Evolutionary conservation across 2,113 vertebrate genomes (phyloP).

Genomic region (Dryoscopus gambensis): DNA sequence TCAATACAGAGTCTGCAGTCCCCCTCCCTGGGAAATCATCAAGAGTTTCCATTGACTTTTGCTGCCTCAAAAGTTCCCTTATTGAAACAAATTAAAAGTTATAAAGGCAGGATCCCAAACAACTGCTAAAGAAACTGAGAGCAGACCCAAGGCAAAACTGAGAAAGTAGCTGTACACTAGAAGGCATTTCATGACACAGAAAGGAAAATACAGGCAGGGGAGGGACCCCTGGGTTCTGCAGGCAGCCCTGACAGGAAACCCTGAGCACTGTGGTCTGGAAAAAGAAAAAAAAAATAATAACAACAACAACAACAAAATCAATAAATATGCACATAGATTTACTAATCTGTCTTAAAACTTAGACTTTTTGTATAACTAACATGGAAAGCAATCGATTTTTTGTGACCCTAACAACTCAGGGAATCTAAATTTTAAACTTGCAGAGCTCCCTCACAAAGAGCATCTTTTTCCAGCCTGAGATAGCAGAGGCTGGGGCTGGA

Average conservation of each 20-base stretch:
- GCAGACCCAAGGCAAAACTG: background rate
- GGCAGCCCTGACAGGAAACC: background rate
- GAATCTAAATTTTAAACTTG: background rate
- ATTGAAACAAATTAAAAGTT: background rate
- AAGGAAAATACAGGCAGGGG: background rate
- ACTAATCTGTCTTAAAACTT: background rate
- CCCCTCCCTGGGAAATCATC: background rate
- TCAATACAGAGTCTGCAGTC: rapidly evolving
- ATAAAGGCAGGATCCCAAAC: background rate
- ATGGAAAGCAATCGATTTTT: background rate
- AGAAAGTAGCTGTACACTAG: background rate
- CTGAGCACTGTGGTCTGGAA: background rate
- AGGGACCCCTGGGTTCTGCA: background rate
- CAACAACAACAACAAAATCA: background rate
- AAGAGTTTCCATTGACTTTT: background rate
- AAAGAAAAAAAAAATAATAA: background rate
- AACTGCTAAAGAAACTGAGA: background rate
- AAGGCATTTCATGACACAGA: background rate
- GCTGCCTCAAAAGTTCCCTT: background rate
- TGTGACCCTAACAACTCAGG: background rate
- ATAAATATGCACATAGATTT: background rate
- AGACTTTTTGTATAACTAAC: background rate
- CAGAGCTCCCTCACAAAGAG: background rate
- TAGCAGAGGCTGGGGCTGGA: background rate
- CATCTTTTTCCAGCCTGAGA: background rate